These are phyloP conservation scores for Hydractinia symbiolongicarpus DNA, from an alignment of 30 jellyfish, hydroid and myxozoan species.

Conservation along the genomic window DNA sequence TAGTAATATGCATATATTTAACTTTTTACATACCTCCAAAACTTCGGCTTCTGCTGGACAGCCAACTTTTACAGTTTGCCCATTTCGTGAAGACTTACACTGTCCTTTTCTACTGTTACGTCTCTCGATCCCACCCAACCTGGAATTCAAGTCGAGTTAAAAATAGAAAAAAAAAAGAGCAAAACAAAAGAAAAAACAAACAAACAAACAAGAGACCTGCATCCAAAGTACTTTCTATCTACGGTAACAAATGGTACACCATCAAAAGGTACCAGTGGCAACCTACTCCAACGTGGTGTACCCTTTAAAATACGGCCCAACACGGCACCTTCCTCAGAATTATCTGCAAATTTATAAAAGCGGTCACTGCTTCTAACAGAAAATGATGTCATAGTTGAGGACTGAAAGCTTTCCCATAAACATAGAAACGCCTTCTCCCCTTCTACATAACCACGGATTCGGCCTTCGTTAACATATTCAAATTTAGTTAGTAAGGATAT, in stretches of 20 bases:
- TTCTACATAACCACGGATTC: constrained; percentile 18
- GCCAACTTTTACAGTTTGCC: constrained; percentile 22
- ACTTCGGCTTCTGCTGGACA: constrained; percentile 30
- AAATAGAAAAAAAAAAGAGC: not conserved
- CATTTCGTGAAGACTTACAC: not conserved
- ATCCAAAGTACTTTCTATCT: constrained; percentile 18
- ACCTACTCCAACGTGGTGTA: constrained; percentile 14
- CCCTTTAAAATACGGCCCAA: constrained; percentile 8
- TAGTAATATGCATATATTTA: no score
- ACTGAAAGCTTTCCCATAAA: constrained; percentile 27
- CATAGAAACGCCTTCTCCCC: constrained; percentile 18
- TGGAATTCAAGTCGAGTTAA: not conserved
- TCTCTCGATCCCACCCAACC: constrained; percentile 21
- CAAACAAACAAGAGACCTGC: not conserved
- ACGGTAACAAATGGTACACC: constrained; percentile 25
- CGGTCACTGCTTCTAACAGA: constrained; percentile 20
- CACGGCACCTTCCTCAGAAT: constrained; percentile 3
- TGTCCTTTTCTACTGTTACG: constrained; percentile 11
- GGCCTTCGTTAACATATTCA: constrained; percentile 16
- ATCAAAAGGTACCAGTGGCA: constrained; percentile 19
- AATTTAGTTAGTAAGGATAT: constrained; percentile 6
- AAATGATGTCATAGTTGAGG: constrained; percentile 18
- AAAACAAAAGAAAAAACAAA: not conserved
- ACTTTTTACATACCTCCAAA: not conserved
- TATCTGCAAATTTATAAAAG: constrained; percentile 14